These are phyloP conservation scores for Halcyon leucocephala DNA, from an alignment of 2,797 vertebrate species.

Conservation along the genomic window DNA sequence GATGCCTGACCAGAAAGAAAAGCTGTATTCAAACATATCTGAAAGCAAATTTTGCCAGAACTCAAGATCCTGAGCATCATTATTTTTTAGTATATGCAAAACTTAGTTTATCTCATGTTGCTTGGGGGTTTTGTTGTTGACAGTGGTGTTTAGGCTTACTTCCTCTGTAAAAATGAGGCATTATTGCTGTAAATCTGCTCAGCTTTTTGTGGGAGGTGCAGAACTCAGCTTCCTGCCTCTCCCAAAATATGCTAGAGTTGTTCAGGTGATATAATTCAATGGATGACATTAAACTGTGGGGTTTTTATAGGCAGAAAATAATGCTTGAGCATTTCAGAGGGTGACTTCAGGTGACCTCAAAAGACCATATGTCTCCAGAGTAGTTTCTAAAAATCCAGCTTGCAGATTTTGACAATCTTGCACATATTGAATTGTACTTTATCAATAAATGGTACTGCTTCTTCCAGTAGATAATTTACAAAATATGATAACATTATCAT, in stretches of 20 bases:
- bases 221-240: not conserved
- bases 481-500: not conserved
- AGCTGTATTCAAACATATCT: not conserved
- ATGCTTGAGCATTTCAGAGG: not conserved
- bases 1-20: slow-evolving; percentile 60
- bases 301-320: not conserved
- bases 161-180: not conserved
- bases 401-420: not conserved
- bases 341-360: slow-evolving; percentile 23
- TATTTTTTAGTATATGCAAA: not conserved
- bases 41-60: not conserved
- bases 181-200: not conserved
- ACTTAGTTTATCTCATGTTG: not conserved
- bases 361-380: not conserved
- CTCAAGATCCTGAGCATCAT: not conserved
- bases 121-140: not conserved
- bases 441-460: not conserved
- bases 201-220: not conserved
- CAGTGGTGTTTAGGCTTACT: not conserved
- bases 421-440: not conserved
- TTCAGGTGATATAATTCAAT: not conserved
- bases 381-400: not conserved
- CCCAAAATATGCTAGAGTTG: not conserved
- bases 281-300: not conserved
- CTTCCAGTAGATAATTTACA: not conserved